phyloP scores from a whole-genome alignment of 2,888 invertebrate species.

The Desoria tigrina region DNA sequence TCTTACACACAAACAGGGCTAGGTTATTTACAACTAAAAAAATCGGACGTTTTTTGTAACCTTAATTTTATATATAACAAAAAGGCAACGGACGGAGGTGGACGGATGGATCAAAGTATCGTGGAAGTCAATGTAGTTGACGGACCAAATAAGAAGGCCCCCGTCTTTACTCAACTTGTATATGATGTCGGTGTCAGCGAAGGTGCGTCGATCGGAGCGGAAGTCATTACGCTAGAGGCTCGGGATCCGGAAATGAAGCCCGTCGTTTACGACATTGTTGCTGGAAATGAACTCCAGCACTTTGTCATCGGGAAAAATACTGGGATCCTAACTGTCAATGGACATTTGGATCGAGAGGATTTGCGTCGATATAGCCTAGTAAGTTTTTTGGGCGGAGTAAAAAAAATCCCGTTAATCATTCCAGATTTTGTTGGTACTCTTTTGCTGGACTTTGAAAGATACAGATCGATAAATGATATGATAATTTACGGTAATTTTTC shows the following conservation, averaged over 20 bases:
- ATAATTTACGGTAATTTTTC: not conserved
- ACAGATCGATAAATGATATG: no score
- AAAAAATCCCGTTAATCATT: not conserved
- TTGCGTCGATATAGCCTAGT: slow-evolving; percentile 84
- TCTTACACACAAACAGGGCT: no score
- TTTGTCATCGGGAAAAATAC: slow-evolving; percentile 81
- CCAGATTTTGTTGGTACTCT: not conserved
- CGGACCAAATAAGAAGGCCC: slow-evolving; percentile 78
- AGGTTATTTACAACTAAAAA: no score
- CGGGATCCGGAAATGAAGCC: slow-evolving; percentile 60
- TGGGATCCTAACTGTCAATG: slow-evolving; percentile 85
- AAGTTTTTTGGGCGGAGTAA: slow-evolving; percentile 55
- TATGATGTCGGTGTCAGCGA: slow-evolving; percentile 87
- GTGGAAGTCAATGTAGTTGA: slow-evolving; percentile 81
- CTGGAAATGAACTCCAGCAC: slow-evolving; percentile 84
- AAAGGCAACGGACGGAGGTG: slow-evolving; percentile 71
- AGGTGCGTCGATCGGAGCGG: slow-evolving; percentile 71
- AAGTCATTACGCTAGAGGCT: slow-evolving; percentile 54
- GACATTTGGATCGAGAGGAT: slow-evolving; percentile 82
- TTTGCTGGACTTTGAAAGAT: no score
- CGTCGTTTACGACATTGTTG: slow-evolving; percentile 80
- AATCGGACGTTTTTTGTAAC: no score
- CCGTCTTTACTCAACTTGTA: slow-evolving; percentile 75
- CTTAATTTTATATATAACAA: not conserved
- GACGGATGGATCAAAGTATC: slow-evolving; percentile 79